Percentiles rank a stretch among this genome's conserved stretches.
Conservation (phyloP, 2,797 vertebrate genomes). For the Phalloptychus januarius region DNA sequence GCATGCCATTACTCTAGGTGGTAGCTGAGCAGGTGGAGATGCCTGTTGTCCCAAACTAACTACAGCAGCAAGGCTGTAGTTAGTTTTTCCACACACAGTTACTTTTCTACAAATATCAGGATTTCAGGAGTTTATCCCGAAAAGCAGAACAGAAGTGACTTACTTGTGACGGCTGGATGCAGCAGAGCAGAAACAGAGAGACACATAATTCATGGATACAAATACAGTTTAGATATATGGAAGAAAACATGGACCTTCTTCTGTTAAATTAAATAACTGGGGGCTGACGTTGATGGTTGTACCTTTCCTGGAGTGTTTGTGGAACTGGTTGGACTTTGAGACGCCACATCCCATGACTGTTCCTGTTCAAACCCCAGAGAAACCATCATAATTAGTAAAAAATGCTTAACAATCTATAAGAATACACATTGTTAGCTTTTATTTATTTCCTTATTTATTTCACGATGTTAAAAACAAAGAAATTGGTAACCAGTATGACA, state of each 20-base stretch:
- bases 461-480: no score
- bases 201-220: not conserved
- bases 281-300: constrained; percentile 8
- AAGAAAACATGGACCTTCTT: not conserved
- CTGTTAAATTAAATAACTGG: not conserved
- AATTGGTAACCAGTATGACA: no score
- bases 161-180: constrained; percentile 74
- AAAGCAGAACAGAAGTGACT: constrained; percentile 44
- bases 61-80: not conserved
- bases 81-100: not conserved
- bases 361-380: constrained; percentile 52
- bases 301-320: constrained; percentile 77
- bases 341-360: constrained; percentile 84
- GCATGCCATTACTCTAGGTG: not conserved
- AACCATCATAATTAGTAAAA: constrained; percentile 10
- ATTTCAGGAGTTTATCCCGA: not conserved
- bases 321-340: constrained; percentile 75
- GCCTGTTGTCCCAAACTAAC: not conserved
- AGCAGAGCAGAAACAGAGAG: constrained; percentile 16
- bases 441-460: no score
- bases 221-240: not conserved
- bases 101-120: not conserved
- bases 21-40: not conserved
- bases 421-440: not conserved
- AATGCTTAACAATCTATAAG: not conserved